Base-by-base conservation (phyloP, 2,113 vertebrate genomes). In the Chelonoidis abingdonii region DNA sequence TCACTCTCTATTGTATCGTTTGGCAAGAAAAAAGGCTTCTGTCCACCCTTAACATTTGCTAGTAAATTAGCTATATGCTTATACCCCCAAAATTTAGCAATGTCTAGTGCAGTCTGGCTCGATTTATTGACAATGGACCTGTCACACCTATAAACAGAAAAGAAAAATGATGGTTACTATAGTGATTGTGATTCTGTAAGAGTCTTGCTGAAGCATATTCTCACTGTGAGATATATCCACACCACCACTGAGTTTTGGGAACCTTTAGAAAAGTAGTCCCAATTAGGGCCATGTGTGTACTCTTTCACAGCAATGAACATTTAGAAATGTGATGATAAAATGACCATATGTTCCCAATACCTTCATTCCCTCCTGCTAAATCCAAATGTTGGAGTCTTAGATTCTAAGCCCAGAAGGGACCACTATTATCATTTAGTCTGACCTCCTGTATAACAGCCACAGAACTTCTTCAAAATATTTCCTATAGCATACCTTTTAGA, bases 31-130 rank as follows among this genome's bases (percentile, higher is more conserved):
- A 65, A 93, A 92, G 84, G 98, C 35, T 88, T 95, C 29, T 93
- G 85, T 8, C 92, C 94, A 47, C 87, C 92, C 85, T 97, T 98
- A 9, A 95, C 92, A 80, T 96, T 96, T 56, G 97, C 82, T 91
- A 99, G 92, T 92, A 99, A 98, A 96, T 97, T 91, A 93, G 97
- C 97, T 95, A 99, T 97, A 94, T 99, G 99, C 75, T 98, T 98
- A 98, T 99, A 99, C 11, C 99, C 99, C 99, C 99, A 99, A 98
- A 99, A 99, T 95, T 97, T 98, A 94, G 99, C 99, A 80, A 99
- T 98, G 59, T 99, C 99, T 85, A 98, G 97, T 87, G 99, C 99
- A 16, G 99, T 99, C 95, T 99, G 99, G 4, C 97, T 98, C 38
- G 99, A 99, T 79, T 98, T 98, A 98, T 99, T 99, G 83, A 98